phyloP scores from a whole-genome alignment of 2,113 vertebrate species.

The Antechinus flavipes region DNA sequence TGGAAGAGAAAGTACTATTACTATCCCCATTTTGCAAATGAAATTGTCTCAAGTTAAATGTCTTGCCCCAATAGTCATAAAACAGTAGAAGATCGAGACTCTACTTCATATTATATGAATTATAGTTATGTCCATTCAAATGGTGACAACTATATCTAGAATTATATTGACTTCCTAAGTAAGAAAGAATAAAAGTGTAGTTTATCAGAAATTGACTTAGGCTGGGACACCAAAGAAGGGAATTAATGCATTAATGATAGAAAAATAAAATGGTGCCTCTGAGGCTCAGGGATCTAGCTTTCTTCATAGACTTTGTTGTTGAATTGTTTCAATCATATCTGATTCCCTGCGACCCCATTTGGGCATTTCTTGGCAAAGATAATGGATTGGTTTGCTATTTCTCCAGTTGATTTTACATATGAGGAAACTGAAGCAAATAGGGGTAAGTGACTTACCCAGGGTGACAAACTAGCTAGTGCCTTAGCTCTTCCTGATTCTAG shows the following conservation, averaged over 20 bases:
- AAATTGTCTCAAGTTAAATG: too few species aligned
- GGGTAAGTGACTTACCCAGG: too few species aligned
- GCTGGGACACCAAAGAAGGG: neutral
- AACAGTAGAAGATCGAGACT: neutral
- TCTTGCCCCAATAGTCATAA: too few species aligned
- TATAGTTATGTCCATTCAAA: neutral
- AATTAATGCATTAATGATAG: constrained; percentile 39
- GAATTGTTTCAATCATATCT: too few species aligned
- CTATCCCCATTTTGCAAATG: neutral
- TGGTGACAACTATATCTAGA: neutral
- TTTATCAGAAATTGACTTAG: neutral
- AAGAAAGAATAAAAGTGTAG: neutral
- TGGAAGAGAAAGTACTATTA: neutral
- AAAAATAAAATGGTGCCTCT: neutral
- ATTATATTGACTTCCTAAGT: neutral
- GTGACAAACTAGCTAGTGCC: neutral
- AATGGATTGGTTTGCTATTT: too few species aligned
- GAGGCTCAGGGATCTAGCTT: neutral
- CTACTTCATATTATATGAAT: neutral
- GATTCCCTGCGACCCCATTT: neutral
- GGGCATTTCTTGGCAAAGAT: too few species aligned
- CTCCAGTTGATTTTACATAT: too few species aligned
- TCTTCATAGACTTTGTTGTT: too few species aligned
- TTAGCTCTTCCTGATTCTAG: neutral
- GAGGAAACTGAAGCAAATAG: neutral